These are phyloP conservation scores for Vipera ursinii DNA, from an alignment of 2,797 vertebrate species.

Conservation along the genomic window DNA sequence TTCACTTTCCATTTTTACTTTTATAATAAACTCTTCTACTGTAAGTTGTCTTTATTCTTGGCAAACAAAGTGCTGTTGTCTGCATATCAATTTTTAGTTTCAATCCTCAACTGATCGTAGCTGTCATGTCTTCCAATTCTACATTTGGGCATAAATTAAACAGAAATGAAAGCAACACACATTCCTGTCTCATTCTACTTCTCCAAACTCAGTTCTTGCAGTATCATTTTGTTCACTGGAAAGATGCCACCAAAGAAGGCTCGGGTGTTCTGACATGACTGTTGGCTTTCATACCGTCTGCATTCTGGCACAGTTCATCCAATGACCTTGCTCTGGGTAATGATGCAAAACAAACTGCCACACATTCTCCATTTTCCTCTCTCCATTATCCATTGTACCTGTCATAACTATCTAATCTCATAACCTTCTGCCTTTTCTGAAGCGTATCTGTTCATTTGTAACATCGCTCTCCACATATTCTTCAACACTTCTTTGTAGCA, in stretches of 20 bases:
- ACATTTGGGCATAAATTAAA: too few relatives aligned
- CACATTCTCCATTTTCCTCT: background rate
- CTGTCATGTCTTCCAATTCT: too few relatives aligned
- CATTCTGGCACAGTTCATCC: background rate
- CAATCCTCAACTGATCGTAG: background rate
- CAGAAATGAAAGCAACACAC: too few relatives aligned
- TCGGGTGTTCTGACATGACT: too few relatives aligned
- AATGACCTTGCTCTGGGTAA: background rate
- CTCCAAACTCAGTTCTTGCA: too few relatives aligned
- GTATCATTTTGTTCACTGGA: too few relatives aligned
- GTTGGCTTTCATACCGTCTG: background rate
- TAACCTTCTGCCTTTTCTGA: background rate
- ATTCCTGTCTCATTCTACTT: too few relatives aligned
- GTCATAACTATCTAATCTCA: background rate
- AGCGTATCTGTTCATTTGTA: background rate
- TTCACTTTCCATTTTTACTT: background rate
- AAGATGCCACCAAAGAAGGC: too few relatives aligned
- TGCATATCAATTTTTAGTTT: background rate
- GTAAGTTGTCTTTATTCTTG: background rate
- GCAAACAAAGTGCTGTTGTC: background rate
- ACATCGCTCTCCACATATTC: background rate
- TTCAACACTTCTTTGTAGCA: background rate
- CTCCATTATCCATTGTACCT: background rate
- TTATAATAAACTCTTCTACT: background rate
- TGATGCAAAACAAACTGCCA: background rate